Percentiles rank a stretch among this genome's conserved stretches.
phyloP scores from a whole-genome alignment of 2,888 invertebrate species.

The Lacanobia wlatinum region DNA sequence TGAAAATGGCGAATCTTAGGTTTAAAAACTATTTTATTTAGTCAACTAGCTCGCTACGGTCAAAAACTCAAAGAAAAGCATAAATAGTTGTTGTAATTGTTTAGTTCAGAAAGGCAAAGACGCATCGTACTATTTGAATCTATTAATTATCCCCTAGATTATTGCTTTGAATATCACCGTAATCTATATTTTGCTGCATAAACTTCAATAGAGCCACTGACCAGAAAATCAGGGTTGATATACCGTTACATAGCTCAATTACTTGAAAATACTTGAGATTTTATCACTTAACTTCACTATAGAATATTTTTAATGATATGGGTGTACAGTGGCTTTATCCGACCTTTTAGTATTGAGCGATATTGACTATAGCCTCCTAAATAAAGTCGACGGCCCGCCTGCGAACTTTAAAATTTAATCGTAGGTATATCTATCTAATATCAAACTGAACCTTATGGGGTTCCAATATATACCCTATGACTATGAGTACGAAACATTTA shows the following conservation, averaged over 20 bases:
- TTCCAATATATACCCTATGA: constrained; percentile 2
- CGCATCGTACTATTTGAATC: background rate
- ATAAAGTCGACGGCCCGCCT: background rate
- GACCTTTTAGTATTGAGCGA: no score
- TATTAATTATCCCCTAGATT: background rate
- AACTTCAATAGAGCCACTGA: no score
- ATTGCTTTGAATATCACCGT: background rate
- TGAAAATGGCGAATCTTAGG: background rate
- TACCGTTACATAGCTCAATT: background rate
- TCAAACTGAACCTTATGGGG: background rate
- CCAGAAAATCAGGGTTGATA: background rate
- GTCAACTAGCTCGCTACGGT: background rate
- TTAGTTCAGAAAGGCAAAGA: background rate
- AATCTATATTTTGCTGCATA: background rate
- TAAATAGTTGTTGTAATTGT: background rate
- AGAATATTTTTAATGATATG: background rate
- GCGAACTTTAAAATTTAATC: background rate
- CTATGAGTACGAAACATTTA: background rate
- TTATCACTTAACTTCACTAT: background rate
- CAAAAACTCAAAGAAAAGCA: background rate
- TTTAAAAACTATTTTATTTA: background rate
- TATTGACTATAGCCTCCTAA: constrained; percentile 4
- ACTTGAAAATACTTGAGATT: constrained; percentile 8
- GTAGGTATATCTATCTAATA: background rate
- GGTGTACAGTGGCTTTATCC: background rate